A percentile compares a stretch with the other conserved stretches of the same genome.
These are phyloP conservation scores for Ericerus pela DNA, from an alignment of 1,140 invertebrate genomes.

Conservation along the genomic window DNA sequence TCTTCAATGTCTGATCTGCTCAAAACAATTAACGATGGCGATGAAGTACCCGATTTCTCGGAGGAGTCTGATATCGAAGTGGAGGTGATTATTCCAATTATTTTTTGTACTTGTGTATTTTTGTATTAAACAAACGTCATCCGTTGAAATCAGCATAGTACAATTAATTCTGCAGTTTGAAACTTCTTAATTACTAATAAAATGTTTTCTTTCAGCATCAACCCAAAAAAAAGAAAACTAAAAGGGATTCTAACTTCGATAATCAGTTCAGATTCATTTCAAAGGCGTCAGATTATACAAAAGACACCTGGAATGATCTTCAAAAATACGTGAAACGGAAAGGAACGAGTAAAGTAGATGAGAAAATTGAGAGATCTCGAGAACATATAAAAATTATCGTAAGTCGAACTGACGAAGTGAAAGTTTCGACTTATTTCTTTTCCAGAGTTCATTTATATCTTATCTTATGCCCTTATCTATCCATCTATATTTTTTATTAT, in stretches of 20 bases:
- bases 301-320: slow-evolving; percentile 72
- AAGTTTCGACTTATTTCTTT: no score
- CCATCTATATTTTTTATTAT: no score
- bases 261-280: slow-evolving; percentile 58
- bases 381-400: slow-evolving; percentile 33
- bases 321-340: slow-evolving; percentile 68
- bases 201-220: slow-evolving; percentile 49
- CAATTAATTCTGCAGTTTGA: no score
- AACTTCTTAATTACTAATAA: neutral
- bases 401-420: no score
- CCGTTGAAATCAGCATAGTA: no score
- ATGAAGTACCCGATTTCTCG: slow-evolving; percentile 57
- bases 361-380: slow-evolving; percentile 59
- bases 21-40: slow-evolving; percentile 61
- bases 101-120: neutral
- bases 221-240: slow-evolving; percentile 55
- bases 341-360: slow-evolving; percentile 58
- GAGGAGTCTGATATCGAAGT: slow-evolving; percentile 69
- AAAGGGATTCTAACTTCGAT: slow-evolving; percentile 54
- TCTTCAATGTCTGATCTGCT: slow-evolving; percentile 34
- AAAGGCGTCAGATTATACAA: slow-evolving; percentile 55
- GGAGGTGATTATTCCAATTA: slow-evolving; percentile 39
- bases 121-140: neutral
- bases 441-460: no score
- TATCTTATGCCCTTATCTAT: no score